Conservation (phyloP, 2,797 vertebrate genomes). For the Coendou prehensilis region DNA sequence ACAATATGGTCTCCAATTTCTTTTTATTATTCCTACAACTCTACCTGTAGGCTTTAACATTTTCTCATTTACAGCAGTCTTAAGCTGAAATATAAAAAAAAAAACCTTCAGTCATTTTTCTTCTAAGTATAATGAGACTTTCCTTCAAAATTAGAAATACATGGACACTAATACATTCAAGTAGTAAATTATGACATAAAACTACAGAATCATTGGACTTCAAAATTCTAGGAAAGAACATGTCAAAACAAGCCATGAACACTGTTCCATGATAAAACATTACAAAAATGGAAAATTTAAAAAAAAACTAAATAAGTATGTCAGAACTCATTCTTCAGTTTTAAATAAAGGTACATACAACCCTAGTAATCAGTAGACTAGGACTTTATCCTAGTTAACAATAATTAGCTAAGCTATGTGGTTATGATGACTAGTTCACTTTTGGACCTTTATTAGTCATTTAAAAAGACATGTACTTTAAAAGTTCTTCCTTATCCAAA, state of each 20-base stretch:
- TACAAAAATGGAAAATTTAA: neutral
- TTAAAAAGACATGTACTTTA: neutral
- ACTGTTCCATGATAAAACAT: neutral
- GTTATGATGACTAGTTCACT: neutral
- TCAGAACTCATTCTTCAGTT: slow-evolving; percentile 9
- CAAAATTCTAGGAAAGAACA: slow-evolving; percentile 72
- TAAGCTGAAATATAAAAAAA: slow-evolving; percentile 89
- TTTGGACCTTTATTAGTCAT: neutral
- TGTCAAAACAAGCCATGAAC: neutral
- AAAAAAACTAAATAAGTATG: slow-evolving; percentile 22
- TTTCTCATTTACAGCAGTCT: slow-evolving; percentile 86
- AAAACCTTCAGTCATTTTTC: slow-evolving; percentile 52
- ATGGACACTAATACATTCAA: neutral
- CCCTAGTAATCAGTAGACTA: neutral
- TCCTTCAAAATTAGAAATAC: slow-evolving; percentile 35
- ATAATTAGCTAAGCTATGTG: neutral
- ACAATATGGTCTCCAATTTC: slow-evolving; percentile 98
- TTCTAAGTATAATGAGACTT: slow-evolving; percentile 14
- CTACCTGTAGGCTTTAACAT: slow-evolving; percentile 94
- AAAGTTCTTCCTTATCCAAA: slow-evolving; percentile 12
- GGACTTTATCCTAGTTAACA: slow-evolving; percentile 7
- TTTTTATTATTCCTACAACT: slow-evolving; percentile 97
- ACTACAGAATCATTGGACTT: slow-evolving; percentile 68
- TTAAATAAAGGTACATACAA: neutral
- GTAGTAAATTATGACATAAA: slow-evolving; percentile 66